These are phyloP conservation scores for Diplodus sargus DNA, from an alignment of 2,797 vertebrate genomes.

Conservation along the genomic window DNA sequence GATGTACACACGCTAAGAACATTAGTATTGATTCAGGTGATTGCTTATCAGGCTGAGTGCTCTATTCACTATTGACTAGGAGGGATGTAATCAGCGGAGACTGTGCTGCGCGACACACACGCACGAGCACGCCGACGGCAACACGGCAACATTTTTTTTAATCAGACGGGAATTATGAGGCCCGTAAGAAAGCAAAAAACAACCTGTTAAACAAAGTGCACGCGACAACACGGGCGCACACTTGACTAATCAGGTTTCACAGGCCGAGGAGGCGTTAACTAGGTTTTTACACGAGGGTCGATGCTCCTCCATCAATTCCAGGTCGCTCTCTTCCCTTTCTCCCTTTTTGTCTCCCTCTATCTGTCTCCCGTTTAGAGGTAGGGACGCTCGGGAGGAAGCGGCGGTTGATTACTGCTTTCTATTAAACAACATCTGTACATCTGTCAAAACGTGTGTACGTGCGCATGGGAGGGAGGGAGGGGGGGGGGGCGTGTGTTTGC, in stretches of 20 bases:
- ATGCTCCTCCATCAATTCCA: constrained; percentile 78
- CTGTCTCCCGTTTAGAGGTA: constrained; percentile 49
- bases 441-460: constrained; percentile 52
- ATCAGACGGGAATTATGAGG: constrained; percentile 68
- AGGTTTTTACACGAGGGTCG: constrained; percentile 79
- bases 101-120: constrained; percentile 42
- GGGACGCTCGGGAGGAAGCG: constrained; percentile 56
- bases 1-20: constrained; percentile 78
- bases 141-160: constrained; percentile 63
- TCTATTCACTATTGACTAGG: constrained; percentile 85
- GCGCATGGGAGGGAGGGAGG: constrained; percentile 6
- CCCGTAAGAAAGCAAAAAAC: constrained; percentile 52
- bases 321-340: constrained; percentile 49
- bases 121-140: constrained; percentile 23
- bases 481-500: constrained; percentile 40
- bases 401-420: constrained; percentile 70
- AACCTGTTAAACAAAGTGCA: constrained; percentile 64
- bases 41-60: constrained; percentile 88
- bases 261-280: constrained; percentile 77
- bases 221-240: constrained; percentile 56
- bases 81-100: constrained; percentile 81
- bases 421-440: constrained; percentile 66
- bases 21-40: constrained; percentile 88
- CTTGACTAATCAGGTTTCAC: constrained; percentile 78
- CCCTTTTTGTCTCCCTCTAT: constrained; percentile 45